Percentiles rank a stretch among this genome's conserved stretches.
Conservation (phyloP, 2,888 invertebrate genomes). For the Sabatieria punctata region DNA sequence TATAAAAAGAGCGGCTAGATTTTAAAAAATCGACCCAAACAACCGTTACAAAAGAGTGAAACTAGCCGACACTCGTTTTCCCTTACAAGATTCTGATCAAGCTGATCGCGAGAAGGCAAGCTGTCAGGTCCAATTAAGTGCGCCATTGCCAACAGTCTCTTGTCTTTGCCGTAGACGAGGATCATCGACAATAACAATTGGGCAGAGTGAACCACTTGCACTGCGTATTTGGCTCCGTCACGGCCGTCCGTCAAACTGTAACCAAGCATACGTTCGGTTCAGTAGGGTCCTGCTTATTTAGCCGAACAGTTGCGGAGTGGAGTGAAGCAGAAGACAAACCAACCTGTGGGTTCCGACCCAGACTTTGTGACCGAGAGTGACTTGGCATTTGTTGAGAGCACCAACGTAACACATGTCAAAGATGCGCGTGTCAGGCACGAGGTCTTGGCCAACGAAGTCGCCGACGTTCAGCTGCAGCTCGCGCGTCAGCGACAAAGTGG, state of each 20-base stretch:
- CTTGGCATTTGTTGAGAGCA: slow-evolving; percentile 21
- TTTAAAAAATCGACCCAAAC: too few species aligned
- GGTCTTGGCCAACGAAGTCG: slow-evolving; percentile 19
- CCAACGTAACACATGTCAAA: slow-evolving; percentile 24
- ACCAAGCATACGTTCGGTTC: slow-evolving; percentile 19
- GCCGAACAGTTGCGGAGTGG: too few species aligned
- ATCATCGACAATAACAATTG: slow-evolving; percentile 37
- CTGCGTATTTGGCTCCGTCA: slow-evolving; percentile 35
- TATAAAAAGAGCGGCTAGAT: too few species aligned
- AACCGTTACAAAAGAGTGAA: too few species aligned
- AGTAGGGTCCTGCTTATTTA: too few species aligned
- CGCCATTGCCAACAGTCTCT: slow-evolving; percentile 34
- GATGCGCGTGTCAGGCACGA: slow-evolving; percentile 21
- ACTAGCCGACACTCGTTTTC: too few species aligned
- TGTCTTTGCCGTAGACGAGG: slow-evolving; percentile 34
- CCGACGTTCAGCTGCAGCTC: slow-evolving; percentile 27
- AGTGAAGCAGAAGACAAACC: background rate
- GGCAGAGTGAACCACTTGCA: slow-evolving; percentile 37
- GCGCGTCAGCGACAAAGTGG: slow-evolving; percentile 23
- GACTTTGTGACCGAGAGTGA: slow-evolving; percentile 16
- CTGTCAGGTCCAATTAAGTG: slow-evolving; percentile 38
- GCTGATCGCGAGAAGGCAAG: slow-evolving; percentile 31
- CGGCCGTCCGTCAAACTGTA: slow-evolving; percentile 31
- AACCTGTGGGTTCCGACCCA: slow-evolving; percentile 26
- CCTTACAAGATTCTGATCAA: slow-evolving; percentile 27